phyloP scores from a whole-genome alignment of 2,888 invertebrate species.

The Heliconius cydno region DNA sequence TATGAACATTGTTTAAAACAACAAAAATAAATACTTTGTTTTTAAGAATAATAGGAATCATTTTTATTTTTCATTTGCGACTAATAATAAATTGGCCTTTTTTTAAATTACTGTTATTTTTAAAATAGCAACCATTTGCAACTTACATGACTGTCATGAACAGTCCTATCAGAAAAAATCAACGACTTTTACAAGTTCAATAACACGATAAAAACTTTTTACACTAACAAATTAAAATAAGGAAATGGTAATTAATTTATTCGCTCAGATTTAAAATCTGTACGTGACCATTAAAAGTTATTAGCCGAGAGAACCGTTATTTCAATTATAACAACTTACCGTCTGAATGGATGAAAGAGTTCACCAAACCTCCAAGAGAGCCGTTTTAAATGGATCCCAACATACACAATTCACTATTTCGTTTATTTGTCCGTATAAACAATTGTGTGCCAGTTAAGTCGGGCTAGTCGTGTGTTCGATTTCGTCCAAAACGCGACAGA shows the following conservation, averaged over 20 bases:
- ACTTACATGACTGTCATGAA: not conserved
- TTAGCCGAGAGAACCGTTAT: slow-evolving; percentile 11
- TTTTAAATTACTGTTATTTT: not conserved
- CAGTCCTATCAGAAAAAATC: not conserved
- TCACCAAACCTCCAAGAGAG: slow-evolving; percentile 42
- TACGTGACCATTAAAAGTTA: slow-evolving; percentile 23
- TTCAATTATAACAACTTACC: slow-evolving; percentile 34
- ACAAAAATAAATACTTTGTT: not conserved
- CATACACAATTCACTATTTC: slow-evolving; percentile 64
- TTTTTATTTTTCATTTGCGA: not conserved
- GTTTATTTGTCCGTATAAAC: slow-evolving; percentile 52
- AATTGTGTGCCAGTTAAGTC: slow-evolving; percentile 52
- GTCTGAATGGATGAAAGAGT: slow-evolving; percentile 27
- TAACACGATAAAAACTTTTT: slow-evolving; percentile 29
- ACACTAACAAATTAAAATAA: slow-evolving; percentile 34
- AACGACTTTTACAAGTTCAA: slow-evolving; percentile 32
- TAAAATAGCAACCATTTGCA: not conserved
- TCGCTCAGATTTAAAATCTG: slow-evolving; percentile 16
- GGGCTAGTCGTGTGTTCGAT: slow-evolving; percentile 45
- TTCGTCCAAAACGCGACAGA: slow-evolving; percentile 41
- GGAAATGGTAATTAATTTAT: slow-evolving; percentile 31
- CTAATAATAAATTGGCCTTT: not conserved
- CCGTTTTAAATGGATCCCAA: slow-evolving; percentile 54
- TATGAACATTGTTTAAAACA: not conserved
- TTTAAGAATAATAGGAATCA: not conserved